Evolutionary conservation across 2,113 vertebrate genomes (phyloP), one percentile per base, ranked within the genome.

Genomic region (human (Homo sapiens)): DNA sequence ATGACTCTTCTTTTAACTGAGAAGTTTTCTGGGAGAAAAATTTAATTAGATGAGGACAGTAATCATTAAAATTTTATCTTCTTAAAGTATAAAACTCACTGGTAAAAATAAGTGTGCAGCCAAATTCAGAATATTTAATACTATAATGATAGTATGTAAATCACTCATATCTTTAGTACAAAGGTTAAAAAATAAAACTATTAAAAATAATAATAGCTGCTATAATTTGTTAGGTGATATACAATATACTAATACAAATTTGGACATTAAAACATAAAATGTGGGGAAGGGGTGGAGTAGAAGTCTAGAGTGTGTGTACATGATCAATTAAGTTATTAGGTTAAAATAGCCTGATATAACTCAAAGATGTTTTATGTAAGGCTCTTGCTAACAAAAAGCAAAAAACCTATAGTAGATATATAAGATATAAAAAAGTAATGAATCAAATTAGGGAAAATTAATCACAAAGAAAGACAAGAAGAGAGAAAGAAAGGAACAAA

Each of bases 11-110:
- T 1, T 84, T 10, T 61, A 18, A 38, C 75, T 81, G 57, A 93
- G 66, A 85, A 82, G 9, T 45, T 43, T 92, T 43, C 43, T 88
- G 48, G 48, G 12, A 83, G 80, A 79, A 95, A 88, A 38, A 1
- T 73, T 9, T 96, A 92, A 97, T 94, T 95, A 96, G 80, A 48
- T 86, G 27, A n/a, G 92, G 1, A 66, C 30, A 1, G 55, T 50
- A 9, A 0, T 35, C 87, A 79, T 97, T 97, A 70, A 87, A 96
- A 84, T 81, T 89, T 40, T 75, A 79, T 94, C 57, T 95, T 84
- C 45, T 80, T 79, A 89, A 95, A 76, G 23, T 64, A 61, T 90
- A 50, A 50, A 52, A 73, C 30, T 80, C 12, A 55, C 14, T 70
- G 17, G 17, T 35, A 78, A 55, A 45, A 61, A 10, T 55, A 48